phyloP scores from a whole-genome alignment of 2,113 vertebrate genomes.

The Pelobates fuscus region DNA sequence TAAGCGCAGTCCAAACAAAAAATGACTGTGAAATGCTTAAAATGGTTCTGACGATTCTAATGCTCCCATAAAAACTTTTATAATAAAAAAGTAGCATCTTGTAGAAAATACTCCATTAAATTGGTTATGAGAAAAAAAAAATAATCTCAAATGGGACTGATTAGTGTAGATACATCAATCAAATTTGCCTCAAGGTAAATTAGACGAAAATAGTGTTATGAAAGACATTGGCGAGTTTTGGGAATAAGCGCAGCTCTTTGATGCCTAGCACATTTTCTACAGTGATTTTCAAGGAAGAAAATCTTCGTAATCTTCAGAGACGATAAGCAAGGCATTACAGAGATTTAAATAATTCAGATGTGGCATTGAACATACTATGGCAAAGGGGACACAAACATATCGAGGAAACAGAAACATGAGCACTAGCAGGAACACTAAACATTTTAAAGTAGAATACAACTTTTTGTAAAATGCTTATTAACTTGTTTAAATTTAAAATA shows the following conservation, averaged over 20 bases:
- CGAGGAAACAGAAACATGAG: too few relatives aligned
- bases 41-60: background rate
- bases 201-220: slow-evolving; percentile 4
- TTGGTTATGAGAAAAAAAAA: slow-evolving; percentile 13
- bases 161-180: slow-evolving; percentile 41
- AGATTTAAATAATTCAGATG: slow-evolving; percentile 11
- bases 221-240: slow-evolving; percentile 23
- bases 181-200: slow-evolving; percentile 40
- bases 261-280: slow-evolving; percentile 23
- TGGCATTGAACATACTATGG: background rate
- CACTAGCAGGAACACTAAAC: too few relatives aligned
- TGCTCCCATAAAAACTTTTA: background rate
- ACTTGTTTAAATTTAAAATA: too few relatives aligned
- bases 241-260: slow-evolving; percentile 34
- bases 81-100: background rate
- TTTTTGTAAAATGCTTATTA: too few relatives aligned
- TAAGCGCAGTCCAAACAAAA: too few relatives aligned
- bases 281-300: slow-evolving; percentile 26
- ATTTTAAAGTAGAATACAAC: too few relatives aligned
- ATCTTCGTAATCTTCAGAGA: slow-evolving; percentile 33
- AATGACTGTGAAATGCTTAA: background rate
- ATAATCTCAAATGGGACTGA: slow-evolving; percentile 17
- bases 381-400: background rate
- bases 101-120: slow-evolving; percentile 25
- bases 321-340: slow-evolving; percentile 13